Conservation (phyloP, 92 coral and sea anemone species). For the Muricea muricata region DNA sequence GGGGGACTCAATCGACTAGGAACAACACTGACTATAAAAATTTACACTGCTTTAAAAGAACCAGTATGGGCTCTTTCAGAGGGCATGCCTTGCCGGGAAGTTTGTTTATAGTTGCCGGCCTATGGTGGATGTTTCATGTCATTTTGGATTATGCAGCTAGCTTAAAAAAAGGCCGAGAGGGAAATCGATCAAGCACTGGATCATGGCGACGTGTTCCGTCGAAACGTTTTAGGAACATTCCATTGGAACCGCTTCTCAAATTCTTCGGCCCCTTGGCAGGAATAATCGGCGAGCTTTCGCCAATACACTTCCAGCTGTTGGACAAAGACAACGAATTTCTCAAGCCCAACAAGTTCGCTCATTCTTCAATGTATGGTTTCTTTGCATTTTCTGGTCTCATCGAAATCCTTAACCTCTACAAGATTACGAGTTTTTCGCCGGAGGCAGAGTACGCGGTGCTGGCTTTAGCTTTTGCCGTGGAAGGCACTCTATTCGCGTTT, state of each 20-base stretch:
- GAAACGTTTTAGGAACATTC: constrained; percentile 31
- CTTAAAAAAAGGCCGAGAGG: not conserved
- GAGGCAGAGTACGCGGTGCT: constrained; percentile 66
- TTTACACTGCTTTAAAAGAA: not conserved
- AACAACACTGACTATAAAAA: no score
- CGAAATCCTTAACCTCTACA: constrained; percentile 67
- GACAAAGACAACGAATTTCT: constrained; percentile 65
- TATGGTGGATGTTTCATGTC: constrained; percentile 80
- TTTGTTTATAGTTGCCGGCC: constrained; percentile 57
- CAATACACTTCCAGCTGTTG: constrained; percentile 66
- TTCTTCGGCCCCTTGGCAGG: constrained; percentile 60
- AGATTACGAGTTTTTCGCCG: constrained; percentile 59
- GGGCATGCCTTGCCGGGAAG: constrained; percentile 88
- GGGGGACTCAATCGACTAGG: no score
- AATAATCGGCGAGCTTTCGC: constrained; percentile 59
- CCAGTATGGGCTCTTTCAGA: constrained; percentile 75
- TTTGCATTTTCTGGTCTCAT: constrained; percentile 83
- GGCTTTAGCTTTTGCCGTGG: constrained; percentile 73
- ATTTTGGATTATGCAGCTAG: constrained; percentile 25
- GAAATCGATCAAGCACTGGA: not conserved
- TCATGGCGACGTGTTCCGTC: constrained; percentile 7
- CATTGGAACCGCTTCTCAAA: constrained; percentile 78
- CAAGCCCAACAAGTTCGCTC: constrained; percentile 72
- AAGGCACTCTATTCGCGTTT: constrained; percentile 77
- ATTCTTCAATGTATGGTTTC: constrained; percentile 81